phyloP scores from a whole-genome alignment of 92 coral and sea anemone species.

The Umimayanthus kanabou region DNA sequence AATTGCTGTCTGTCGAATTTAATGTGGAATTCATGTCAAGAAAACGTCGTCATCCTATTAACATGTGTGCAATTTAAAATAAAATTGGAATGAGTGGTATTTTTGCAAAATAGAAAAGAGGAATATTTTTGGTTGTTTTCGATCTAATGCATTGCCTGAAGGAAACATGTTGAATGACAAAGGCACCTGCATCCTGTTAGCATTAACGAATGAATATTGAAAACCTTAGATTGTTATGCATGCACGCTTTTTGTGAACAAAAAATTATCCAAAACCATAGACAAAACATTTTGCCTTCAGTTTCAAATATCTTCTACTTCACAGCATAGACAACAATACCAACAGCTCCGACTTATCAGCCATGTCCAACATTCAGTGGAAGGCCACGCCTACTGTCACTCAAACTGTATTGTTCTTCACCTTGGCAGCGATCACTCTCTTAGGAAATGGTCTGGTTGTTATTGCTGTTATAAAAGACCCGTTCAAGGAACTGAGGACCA shows the following conservation, averaged over 20 bases:
- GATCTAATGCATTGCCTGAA: too few species aligned
- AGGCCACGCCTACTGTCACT: slow-evolving; percentile 36
- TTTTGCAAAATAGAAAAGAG: too few species aligned
- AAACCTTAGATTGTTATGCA: neutral
- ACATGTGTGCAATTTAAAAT: too few species aligned
- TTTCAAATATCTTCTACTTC: neutral
- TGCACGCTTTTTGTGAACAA: too few species aligned
- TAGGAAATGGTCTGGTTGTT: slow-evolving; percentile 31
- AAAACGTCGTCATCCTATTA: too few species aligned
- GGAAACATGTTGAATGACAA: too few species aligned
- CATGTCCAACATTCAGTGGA: neutral
- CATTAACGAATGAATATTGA: neutral
- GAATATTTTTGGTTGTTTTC: too few species aligned
- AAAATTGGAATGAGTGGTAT: too few species aligned
- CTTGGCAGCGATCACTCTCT: slow-evolving; percentile 18
- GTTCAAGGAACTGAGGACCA: slow-evolving; percentile 30
- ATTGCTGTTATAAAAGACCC: slow-evolving; percentile 13
- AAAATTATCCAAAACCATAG: neutral
- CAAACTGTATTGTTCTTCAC: slow-evolving; percentile 4
- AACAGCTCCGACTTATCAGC: neutral
- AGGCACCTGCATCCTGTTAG: too few species aligned
- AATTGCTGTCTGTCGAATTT: too few species aligned
- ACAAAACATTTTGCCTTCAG: neutral
- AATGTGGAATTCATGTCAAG: too few species aligned
- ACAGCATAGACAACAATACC: slow-evolving; percentile 1